Conservation (phyloP, 1,140 invertebrate species). For the Trypoxylus dichotomus region DNA sequence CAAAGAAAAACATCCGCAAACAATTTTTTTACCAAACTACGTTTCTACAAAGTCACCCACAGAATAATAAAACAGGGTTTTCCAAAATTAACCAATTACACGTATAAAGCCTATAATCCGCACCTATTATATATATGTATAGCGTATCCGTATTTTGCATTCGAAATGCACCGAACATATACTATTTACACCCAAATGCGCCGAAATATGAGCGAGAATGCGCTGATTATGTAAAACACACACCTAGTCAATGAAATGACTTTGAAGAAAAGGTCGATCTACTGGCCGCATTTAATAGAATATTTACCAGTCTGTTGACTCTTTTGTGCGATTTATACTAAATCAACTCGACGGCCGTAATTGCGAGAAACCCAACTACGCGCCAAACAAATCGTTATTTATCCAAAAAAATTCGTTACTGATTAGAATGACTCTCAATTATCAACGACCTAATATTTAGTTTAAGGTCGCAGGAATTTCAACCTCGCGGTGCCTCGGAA, state of each 20-base stretch:
- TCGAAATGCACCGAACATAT: neutral
- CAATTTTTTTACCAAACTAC: neutral
- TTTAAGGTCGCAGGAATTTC: no score
- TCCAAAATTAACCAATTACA: neutral
- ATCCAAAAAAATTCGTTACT: neutral
- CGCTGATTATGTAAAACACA: neutral
- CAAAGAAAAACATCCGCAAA: neutral
- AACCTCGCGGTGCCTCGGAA: no score
- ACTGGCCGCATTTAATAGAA: neutral
- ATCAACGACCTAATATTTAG: no score
- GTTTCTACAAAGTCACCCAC: neutral
- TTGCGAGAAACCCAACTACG: neutral
- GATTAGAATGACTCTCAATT: neutral
- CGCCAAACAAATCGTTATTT: neutral
- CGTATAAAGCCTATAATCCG: no score
- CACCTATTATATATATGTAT: neutral
- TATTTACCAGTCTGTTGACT: neutral
- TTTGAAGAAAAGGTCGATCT: conserved; percentile 17
- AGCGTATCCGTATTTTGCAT: neutral
- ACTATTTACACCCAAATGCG: neutral
- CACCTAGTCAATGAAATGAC: conserved; percentile 21
- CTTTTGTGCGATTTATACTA: neutral
- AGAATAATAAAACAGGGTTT: neutral
- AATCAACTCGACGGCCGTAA: neutral
- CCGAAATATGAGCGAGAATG: neutral